Conservation (phyloP, 2,888 invertebrate genomes). For the Hirtodrosophila cameraria region DNA sequence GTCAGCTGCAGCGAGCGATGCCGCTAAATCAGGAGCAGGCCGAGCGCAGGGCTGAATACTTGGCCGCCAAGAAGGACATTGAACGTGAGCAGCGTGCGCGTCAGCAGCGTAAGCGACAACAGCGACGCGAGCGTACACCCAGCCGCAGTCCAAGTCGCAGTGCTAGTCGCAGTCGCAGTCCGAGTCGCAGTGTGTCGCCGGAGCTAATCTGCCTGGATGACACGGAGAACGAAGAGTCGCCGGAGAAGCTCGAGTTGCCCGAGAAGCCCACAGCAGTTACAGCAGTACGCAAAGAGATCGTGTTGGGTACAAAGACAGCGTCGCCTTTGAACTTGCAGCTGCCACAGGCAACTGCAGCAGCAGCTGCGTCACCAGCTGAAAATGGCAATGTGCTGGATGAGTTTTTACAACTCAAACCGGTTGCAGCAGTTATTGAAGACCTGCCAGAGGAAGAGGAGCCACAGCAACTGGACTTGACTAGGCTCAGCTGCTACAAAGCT, state of each 20-base stretch:
- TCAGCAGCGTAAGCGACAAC: not conserved
- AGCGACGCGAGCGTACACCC: constrained; percentile 17
- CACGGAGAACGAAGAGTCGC: constrained; percentile 69
- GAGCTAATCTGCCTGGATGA: constrained; percentile 68
- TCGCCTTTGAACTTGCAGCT: constrained; percentile 14
- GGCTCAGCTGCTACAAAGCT: constrained; percentile 7
- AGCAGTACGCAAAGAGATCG: too few relatives aligned
- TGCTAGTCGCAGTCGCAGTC: constrained; percentile 22
- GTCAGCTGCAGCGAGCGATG: constrained; percentile 8
- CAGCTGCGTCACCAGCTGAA: constrained; percentile 21
- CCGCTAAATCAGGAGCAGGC: constrained; percentile 1
- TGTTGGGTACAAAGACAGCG: not conserved
- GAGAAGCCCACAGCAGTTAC: not conserved
- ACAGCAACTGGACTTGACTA: constrained; percentile 5
- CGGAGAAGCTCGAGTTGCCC: constrained; percentile 53
- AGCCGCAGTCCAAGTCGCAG: constrained; percentile 28
- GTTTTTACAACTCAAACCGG: constrained; percentile 50
- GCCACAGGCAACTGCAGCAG: constrained; percentile 16
- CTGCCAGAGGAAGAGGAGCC: not conserved
- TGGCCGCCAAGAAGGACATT: not conserved
- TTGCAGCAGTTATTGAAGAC: constrained; percentile 10
- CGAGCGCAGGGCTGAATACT: not conserved
- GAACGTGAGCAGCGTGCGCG: not conserved
- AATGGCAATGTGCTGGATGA: constrained; percentile 57
- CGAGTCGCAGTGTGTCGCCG: constrained; percentile 37